These are phyloP conservation scores for Zalophus californianus DNA, from an alignment of 2,797 vertebrate genomes.

Conservation along the genomic window DNA sequence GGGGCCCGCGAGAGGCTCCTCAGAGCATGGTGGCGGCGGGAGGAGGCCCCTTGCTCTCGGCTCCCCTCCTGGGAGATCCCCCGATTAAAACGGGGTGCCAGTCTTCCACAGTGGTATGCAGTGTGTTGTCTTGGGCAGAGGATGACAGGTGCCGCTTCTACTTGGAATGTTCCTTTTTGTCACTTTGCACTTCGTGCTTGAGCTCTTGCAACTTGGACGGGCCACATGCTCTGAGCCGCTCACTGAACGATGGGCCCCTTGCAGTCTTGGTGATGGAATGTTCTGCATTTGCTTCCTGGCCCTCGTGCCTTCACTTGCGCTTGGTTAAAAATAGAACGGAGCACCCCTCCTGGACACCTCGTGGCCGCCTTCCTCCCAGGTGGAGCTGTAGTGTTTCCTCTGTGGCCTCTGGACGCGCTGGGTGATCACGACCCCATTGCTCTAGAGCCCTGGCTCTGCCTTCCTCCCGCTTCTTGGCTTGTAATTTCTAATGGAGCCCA, in stretches of 20 bases:
- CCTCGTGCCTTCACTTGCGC: background rate
- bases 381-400: background rate
- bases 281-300: background rate
- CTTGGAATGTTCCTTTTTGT: too few relatives aligned
- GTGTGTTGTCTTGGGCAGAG: background rate
- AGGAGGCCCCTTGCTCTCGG: background rate
- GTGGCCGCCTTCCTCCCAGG: background rate
- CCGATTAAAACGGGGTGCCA: constrained; percentile 58
- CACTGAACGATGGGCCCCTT: background rate
- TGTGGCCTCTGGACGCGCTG: background rate
- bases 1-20: background rate
- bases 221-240: background rate
- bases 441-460: background rate
- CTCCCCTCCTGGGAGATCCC: background rate
- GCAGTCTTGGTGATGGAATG: background rate
- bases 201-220: background rate
- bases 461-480: background rate
- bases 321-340: accelerated
- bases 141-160: background rate
- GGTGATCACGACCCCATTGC: background rate
- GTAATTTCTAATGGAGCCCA: background rate
- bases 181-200: background rate
- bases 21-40: background rate
- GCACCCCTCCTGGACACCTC: background rate
- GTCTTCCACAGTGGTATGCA: background rate